Conservation (phyloP, 2,888 invertebrate species). For the Agonopterix heracliana region DNA sequence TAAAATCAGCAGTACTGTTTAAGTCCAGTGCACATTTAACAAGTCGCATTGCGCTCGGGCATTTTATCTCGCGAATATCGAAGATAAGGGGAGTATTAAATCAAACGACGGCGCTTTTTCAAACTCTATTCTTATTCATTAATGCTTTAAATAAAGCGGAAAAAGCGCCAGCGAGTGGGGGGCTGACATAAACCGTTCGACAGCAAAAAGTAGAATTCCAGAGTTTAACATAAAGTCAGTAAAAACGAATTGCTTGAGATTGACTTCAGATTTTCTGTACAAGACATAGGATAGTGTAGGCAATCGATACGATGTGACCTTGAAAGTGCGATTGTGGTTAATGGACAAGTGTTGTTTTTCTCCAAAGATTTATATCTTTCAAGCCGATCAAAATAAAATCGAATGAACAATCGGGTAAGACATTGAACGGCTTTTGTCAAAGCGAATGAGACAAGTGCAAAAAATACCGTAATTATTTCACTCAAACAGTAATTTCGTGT, state of each 20-base stretch:
- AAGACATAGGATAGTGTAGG: constrained; percentile 11
- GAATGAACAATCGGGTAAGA: constrained; percentile 34
- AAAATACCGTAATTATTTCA: constrained; percentile 67
- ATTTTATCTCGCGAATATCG: constrained; percentile 39
- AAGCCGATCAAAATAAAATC: constrained; percentile 24
- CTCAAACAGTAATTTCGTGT: constrained; percentile 67
- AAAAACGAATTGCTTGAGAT: constrained; percentile 32
- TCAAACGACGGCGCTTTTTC: constrained; percentile 61
- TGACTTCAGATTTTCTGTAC: constrained; percentile 26
- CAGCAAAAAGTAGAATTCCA: constrained; percentile 51
- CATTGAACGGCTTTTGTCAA: constrained; percentile 52
- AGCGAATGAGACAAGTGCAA: constrained; percentile 46
- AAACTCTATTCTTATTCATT: constrained; percentile 66
- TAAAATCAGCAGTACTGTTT: constrained; percentile 12
- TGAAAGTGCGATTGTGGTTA: not conserved
- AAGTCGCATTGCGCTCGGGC: constrained; percentile 18
- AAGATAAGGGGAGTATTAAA: constrained; percentile 55
- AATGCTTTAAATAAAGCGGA: constrained; percentile 68
- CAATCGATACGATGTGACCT: constrained; percentile 5
- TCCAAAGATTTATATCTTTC: constrained; percentile 2
- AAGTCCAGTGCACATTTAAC: constrained; percentile 4
- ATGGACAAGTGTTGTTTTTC: not conserved
- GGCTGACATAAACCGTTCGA: constrained; percentile 63
- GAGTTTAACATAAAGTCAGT: constrained; percentile 37
- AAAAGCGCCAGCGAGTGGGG: constrained; percentile 58